These are phyloP conservation scores for Pseudomyrmex sp. DNA, from an alignment of 1,140 invertebrate genomes.

Conservation along the genomic window DNA sequence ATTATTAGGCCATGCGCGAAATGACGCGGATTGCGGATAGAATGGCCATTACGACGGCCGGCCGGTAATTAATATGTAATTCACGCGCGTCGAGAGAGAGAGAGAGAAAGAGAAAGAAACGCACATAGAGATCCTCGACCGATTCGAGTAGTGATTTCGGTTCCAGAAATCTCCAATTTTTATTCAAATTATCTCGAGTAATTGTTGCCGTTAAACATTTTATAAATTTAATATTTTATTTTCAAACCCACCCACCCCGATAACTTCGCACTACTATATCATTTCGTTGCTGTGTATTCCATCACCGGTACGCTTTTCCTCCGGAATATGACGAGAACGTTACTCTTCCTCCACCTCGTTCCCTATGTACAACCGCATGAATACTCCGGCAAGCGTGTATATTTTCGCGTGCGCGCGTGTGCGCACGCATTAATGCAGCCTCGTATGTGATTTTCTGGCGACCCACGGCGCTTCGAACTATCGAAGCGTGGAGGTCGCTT, in stretches of 20 bases:
- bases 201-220: no score
- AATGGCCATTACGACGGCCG: slow-evolving; percentile 36
- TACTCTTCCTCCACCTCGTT: neutral
- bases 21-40: slow-evolving; percentile 47
- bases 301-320: neutral
- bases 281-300: neutral
- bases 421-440: slow-evolving; percentile 36
- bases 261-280: no score
- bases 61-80: slow-evolving; percentile 50
- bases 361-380: slow-evolving; percentile 20
- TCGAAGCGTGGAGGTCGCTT: slow-evolving; percentile 46
- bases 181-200: no score
- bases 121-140: no score
- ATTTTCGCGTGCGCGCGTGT: neutral
- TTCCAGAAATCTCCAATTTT: neutral
- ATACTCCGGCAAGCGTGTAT: neutral
- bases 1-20: slow-evolving; percentile 66
- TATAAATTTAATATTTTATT: no score
- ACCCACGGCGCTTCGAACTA: slow-evolving; percentile 62
- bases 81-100: neutral
- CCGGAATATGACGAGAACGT: slow-evolving; percentile 31
- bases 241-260: no score
- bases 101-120: no score
- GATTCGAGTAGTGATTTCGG: neutral
- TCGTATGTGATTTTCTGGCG: slow-evolving; percentile 44